Evolutionary conservation across 2,888 invertebrate species (phyloP).

Genomic region (Cremastobaeus sp.): DNA sequence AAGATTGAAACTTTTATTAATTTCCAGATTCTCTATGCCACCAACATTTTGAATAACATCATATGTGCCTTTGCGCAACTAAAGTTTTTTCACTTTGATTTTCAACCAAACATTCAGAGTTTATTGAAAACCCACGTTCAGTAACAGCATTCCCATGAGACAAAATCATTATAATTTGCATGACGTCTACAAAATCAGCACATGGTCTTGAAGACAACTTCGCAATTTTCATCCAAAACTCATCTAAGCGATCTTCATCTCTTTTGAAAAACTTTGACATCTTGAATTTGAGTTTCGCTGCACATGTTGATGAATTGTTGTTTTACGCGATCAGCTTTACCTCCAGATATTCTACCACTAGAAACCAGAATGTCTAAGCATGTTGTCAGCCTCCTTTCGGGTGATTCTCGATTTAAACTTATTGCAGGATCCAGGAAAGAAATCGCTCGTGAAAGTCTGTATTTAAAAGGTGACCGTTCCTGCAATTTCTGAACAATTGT

Average conservation of each 20-base stretch:
- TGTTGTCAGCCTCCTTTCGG: slow-evolving; percentile 11
- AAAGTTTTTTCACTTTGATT: background rate
- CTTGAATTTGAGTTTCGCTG: slow-evolving; percentile 3
- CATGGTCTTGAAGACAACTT: background rate
- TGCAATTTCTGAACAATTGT: slow-evolving; percentile 12
- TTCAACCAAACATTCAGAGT: background rate
- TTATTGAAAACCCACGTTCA: background rate
- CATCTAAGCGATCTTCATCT: slow-evolving; percentile 7
- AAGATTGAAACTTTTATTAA: too few relatives aligned
- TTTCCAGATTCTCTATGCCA: background rate
- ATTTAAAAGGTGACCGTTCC: slow-evolving; percentile 30
- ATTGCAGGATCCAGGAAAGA: slow-evolving; percentile 20
- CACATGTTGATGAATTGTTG: slow-evolving; percentile 11
- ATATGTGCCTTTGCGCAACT: background rate
- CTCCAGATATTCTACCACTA: slow-evolving; percentile 7
- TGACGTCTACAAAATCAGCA: background rate
- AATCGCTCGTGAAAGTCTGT: slow-evolving; percentile 20
- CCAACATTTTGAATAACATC: background rate
- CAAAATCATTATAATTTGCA: background rate
- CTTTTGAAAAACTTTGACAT: slow-evolving; percentile 9
- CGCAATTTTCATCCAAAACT: slow-evolving; percentile 15
- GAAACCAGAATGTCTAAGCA: slow-evolving; percentile 22
- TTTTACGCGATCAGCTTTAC: slow-evolving; percentile 26
- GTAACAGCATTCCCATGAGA: background rate
- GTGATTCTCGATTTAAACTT: background rate